phyloP scores from a whole-genome alignment of 1,140 invertebrate species.

The Drosophila subobscura region DNA sequence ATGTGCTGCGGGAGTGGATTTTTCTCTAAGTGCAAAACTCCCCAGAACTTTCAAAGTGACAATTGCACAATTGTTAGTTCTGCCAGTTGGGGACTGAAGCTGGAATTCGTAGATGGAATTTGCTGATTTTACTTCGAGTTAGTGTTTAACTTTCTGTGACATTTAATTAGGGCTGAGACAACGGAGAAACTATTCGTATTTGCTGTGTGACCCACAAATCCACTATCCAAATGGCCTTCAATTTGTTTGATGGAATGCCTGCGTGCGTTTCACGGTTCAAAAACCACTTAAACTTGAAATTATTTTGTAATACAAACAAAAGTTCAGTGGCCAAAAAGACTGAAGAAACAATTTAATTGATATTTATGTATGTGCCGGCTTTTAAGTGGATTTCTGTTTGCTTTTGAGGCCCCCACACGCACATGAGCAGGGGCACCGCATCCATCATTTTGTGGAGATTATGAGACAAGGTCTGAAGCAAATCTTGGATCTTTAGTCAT shows the following conservation, averaged over 20 bases:
- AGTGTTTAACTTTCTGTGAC: constrained; percentile 48
- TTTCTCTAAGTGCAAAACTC: too few relatives aligned
- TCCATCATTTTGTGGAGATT: constrained; percentile 58
- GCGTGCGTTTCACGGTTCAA: constrained; percentile 53
- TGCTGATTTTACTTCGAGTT: not conserved
- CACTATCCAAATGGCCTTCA: constrained; percentile 68
- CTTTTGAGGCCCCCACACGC: constrained; percentile 36
- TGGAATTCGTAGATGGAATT: not conserved
- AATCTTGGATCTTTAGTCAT: constrained; percentile 27
- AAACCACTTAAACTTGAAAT: constrained; percentile 64
- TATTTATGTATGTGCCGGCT: constrained; percentile 55
- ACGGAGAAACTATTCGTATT: constrained; percentile 11
- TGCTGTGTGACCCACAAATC: constrained; percentile 61
- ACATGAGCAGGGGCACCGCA: constrained; percentile 8
- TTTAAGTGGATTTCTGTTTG: constrained; percentile 40
- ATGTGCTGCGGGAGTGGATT: too few relatives aligned
- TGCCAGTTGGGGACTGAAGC: not conserved
- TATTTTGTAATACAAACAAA: constrained; percentile 52
- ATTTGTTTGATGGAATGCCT: constrained; percentile 8
- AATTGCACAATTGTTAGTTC: constrained; percentile 55
- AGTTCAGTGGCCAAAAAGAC: constrained; percentile 55
- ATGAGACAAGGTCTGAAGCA: constrained; percentile 36
- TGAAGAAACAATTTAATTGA: constrained; percentile 55
- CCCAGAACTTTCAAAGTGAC: constrained; percentile 41
- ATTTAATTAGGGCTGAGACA: constrained; percentile 54